These are phyloP conservation scores for Pandemis heparana DNA, from an alignment of 2,888 invertebrate genomes.

Conservation along the genomic window DNA sequence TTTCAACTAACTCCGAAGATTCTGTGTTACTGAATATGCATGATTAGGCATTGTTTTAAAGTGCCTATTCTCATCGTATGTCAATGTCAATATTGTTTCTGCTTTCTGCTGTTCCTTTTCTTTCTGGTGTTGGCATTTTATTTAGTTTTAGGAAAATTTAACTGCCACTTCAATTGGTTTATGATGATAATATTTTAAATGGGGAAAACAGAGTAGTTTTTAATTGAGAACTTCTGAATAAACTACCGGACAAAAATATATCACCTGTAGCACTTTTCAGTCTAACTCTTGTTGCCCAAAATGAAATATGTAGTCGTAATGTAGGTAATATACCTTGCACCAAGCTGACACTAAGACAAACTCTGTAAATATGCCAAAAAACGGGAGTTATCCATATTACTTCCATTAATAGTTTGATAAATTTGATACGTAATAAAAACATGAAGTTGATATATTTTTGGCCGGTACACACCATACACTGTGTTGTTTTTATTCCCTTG, in stretches of 20 bases:
- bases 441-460: too few relatives aligned
- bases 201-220: background rate
- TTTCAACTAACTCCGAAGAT: conserved; percentile 32
- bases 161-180: conserved; percentile 31
- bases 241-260: background rate
- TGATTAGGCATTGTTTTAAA: conserved; percentile 30
- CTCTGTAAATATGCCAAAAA: too few relatives aligned
- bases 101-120: conserved; percentile 61
- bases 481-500: too few relatives aligned
- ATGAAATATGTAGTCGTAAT: too few relatives aligned
- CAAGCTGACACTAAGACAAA: too few relatives aligned
- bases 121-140: conserved; percentile 69
- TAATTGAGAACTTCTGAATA: conserved; percentile 4
- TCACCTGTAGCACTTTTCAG: too few relatives aligned
- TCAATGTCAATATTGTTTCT: conserved; percentile 45
- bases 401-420: too few relatives aligned
- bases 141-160: conserved; percentile 45
- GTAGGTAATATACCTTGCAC: too few relatives aligned
- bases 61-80: background rate
- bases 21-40: conserved; percentile 35
- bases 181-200: background rate
- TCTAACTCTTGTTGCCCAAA: too few relatives aligned
- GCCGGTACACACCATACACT: too few relatives aligned
- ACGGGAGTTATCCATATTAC: too few relatives aligned
- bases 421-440: too few relatives aligned